A percentile compares a stretch with the other conserved stretches of the same genome.
Evolutionary conservation across 2,888 invertebrate genomes (phyloP).

Genomic region (Mayetiola destructor): DNA sequence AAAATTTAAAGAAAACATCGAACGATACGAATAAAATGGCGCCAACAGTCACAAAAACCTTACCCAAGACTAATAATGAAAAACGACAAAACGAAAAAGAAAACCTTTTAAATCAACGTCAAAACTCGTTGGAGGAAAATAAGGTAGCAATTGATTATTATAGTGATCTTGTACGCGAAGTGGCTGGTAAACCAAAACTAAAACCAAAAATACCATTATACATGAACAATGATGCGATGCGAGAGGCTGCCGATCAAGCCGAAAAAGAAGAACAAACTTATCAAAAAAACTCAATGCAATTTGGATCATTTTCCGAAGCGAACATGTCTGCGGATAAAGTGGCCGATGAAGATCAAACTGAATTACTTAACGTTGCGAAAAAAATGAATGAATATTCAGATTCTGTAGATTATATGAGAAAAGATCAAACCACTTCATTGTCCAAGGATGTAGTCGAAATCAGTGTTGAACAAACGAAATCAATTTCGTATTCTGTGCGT

Average conservation of each 20-base stretch:
- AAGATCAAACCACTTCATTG: neutral
- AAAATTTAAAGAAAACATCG: constrained; percentile 5
- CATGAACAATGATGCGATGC: constrained; percentile 47
- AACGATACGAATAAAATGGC: constrained; percentile 3
- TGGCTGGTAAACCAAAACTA: constrained; percentile 40
- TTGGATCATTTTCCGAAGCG: neutral
- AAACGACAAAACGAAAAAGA: constrained; percentile 22
- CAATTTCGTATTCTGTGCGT: neutral
- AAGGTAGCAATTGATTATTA: constrained; percentile 64
- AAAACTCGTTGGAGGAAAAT: constrained; percentile 42
- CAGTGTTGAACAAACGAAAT: constrained; percentile 3
- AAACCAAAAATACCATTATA: constrained; percentile 38
- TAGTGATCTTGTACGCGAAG: constrained; percentile 61
- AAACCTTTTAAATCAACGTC: constrained; percentile 23
- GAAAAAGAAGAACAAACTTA: constrained; percentile 24
- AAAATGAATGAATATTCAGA: neutral
- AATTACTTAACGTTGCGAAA: neutral
- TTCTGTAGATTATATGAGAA: neutral
- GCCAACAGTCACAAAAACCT: neutral
- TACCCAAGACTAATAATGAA: constrained; percentile 20
- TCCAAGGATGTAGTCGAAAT: constrained; percentile 1
- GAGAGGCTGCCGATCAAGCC: constrained; percentile 42
- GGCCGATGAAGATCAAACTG: neutral
- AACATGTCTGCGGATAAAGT: no score
- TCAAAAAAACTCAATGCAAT: neutral